Percentiles rank a stretch among this genome's conserved stretches.
Evolutionary conservation across 2,113 vertebrate species (phyloP).

Genomic region (Picathartes gymnocephalus): DNA sequence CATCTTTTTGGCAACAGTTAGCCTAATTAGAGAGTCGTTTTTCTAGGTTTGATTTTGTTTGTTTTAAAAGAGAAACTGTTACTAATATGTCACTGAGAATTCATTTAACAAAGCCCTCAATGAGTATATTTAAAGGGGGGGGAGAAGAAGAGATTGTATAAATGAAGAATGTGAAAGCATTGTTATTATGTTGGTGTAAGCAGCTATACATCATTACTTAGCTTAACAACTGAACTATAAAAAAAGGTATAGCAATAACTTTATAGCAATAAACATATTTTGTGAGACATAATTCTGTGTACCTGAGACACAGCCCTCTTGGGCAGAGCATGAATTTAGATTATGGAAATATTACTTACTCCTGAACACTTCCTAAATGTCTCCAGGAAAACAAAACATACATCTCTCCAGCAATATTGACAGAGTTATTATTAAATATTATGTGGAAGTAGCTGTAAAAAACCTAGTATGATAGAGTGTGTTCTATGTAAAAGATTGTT

Average conservation of each 20-base stretch:
- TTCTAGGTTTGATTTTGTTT: not conserved
- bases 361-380: not conserved
- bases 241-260: not conserved
- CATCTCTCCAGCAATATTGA: not conserved
- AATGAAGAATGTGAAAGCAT: not conserved
- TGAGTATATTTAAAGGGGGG: not conserved
- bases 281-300: not conserved
- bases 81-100: not conserved
- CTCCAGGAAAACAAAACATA: not conserved
- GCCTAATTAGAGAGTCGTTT: not conserved
- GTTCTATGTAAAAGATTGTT: not conserved
- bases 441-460: not conserved
- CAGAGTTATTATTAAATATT: not conserved
- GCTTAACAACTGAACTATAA: constrained; percentile 8
- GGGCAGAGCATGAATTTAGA: not conserved
- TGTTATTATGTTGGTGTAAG: not conserved
- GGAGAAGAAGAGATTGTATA: not conserved
- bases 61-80: not conserved
- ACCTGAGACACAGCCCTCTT: not conserved
- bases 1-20: not conserved
- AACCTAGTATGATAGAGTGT: not conserved
- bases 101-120: not conserved
- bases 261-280: constrained; percentile 1
- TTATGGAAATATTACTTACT: constrained; percentile 29
- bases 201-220: not conserved